Base-by-base conservation (phyloP, 53 echinoderm and acorn worm genomes). In the Hippasteria phrygiana region DNA sequence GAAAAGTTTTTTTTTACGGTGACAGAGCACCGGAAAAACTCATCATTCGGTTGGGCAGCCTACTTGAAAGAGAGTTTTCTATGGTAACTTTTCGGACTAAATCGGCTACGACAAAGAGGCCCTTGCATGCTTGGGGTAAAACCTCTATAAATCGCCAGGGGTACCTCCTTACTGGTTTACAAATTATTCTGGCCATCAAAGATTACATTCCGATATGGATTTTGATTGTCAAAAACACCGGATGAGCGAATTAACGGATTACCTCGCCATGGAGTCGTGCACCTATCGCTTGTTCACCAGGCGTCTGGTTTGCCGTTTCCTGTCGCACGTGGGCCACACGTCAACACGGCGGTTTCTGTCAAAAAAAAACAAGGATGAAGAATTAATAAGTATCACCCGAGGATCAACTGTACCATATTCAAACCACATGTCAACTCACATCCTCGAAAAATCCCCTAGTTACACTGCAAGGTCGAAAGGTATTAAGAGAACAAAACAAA, bases 191-290 rank as follows among this genome's bases (percentile, higher is more conserved):
- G 55, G 59, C 56, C 41, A 27, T 35, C 59, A 34, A 55, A 78
- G 78, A 78, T 72, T 40, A 43, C 43, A 72, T 42, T 42, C 18
- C 4, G n/a, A 42, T 34, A 51, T 77, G 77, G 29, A 53, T 36
- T 76, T 39, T 22, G n/a, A 55, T 64, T 55, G 38, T 59, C 59
- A 39, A 62, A 27, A 77, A 54, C 78, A 56, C 78, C 78, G 78
- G 78, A 78, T 78, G 78, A 59, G 39, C n/a, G 37, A 14, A 78
- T 78, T 78, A 78, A 0, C 55, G 37, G 78, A 78, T 78, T 78
- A 78, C 38, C 55, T 78, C 38, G 39, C 26, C 48, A 47, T 42
- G 48, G 29, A 33, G 7, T 34, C 12, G 47, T 32, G 36, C 29
- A 42, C 27, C 16, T 13, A 7, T 24, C 32, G 48, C 51, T 46